These are phyloP conservation scores for Motacilla alba DNA, from an alignment of 2,113 vertebrate species.

Conservation along the genomic window DNA sequence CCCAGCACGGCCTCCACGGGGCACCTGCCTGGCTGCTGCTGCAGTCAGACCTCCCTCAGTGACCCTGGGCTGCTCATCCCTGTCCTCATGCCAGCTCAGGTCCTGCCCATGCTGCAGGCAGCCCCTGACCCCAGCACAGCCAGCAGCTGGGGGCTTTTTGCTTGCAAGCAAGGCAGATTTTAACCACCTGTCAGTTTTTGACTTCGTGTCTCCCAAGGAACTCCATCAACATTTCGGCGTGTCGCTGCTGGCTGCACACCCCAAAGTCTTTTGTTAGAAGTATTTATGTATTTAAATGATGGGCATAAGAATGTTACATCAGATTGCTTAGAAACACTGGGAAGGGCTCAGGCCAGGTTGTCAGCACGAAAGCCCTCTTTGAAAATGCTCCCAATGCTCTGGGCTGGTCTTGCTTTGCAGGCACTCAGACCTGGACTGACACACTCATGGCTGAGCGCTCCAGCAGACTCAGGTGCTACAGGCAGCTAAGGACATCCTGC, in stretches of 20 bases:
- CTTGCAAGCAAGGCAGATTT: not conserved
- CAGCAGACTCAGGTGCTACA: not conserved
- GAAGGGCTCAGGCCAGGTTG: not conserved
- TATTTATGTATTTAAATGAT: conserved; percentile 49
- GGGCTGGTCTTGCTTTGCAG: not conserved
- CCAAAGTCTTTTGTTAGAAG: not conserved
- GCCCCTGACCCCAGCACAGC: not conserved
- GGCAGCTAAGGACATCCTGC: not conserved
- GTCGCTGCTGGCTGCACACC: not conserved
- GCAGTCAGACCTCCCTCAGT: not conserved
- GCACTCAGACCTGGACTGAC: not conserved
- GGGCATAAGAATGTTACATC: not conserved
- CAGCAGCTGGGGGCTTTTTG: not conserved
- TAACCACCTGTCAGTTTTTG: not conserved
- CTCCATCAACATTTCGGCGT: not conserved
- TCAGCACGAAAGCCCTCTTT: not conserved
- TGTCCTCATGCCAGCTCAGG: not conserved
- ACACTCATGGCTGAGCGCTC: accelerated
- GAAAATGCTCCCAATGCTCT: not conserved
- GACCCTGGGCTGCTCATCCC: not conserved
- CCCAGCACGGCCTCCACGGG: accelerated
- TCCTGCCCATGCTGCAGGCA: not conserved
- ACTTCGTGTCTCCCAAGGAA: not conserved
- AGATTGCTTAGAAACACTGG: not conserved
- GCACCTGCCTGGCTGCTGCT: not conserved